A percentile compares a stretch with the other conserved stretches of the same genome.
These are phyloP conservation scores for Lordiphosa clarofinis DNA, from an alignment of 1,140 invertebrate species.

Conservation along the genomic window DNA sequence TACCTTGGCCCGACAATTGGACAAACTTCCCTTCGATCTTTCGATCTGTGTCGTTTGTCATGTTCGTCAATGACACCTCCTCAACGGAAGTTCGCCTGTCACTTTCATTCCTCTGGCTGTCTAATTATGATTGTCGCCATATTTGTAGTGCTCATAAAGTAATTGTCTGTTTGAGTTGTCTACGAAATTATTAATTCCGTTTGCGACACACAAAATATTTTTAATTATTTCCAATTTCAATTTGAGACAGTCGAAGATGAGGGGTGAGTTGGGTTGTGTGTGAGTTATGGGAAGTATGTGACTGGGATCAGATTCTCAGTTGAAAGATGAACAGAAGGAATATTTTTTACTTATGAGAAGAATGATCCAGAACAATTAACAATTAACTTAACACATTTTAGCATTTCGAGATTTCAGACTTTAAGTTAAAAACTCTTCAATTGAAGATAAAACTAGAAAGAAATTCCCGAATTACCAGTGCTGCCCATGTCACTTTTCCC, in stretches of 20 bases:
- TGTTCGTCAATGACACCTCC: slow-evolving; percentile 39
- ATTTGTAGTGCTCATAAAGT: slow-evolving; percentile 59
- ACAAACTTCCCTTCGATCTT: slow-evolving; percentile 50
- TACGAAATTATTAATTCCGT: slow-evolving; percentile 51
- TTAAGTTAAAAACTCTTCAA: no score
- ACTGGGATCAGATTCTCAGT: slow-evolving; percentile 24
- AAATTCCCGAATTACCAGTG: no score
- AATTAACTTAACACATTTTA: no score
- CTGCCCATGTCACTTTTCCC: not conserved
- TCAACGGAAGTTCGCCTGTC: slow-evolving; percentile 59
- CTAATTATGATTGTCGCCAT: slow-evolving; percentile 71
- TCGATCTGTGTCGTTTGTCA: slow-evolving; percentile 30
- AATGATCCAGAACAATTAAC: no score
- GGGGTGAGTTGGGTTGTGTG: slow-evolving; percentile 8
- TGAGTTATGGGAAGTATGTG: slow-evolving; percentile 26
- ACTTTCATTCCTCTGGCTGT: slow-evolving; percentile 40
- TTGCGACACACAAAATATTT: slow-evolving; percentile 43
- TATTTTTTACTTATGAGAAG: not conserved
- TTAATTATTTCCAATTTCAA: slow-evolving; percentile 67
- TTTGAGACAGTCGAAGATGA: slow-evolving; percentile 11
- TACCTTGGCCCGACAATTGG: slow-evolving; percentile 42
- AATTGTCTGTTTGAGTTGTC: slow-evolving; percentile 46
- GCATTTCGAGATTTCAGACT: no score
- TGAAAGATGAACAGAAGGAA: not conserved
- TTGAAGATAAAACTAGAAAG: no score